phyloP scores from a whole-genome alignment of 2,888 invertebrate genomes.

The Sinhomidia bicolor region DNA sequence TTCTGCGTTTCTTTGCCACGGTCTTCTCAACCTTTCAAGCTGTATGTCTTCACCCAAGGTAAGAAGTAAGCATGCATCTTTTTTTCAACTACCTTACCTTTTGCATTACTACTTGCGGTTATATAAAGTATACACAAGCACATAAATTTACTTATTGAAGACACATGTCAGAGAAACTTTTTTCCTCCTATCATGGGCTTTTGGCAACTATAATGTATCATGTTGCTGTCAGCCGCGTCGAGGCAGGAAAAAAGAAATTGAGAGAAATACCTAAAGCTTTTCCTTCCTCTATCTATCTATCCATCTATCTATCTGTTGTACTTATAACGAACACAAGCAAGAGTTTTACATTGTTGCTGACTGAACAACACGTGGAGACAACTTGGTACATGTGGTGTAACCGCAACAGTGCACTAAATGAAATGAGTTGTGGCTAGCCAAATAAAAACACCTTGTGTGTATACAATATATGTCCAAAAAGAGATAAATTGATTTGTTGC shows the following conservation, averaged over 20 bases:
- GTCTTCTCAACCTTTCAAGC: not conserved
- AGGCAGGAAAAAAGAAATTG: slow-evolving; percentile 57
- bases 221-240: slow-evolving; percentile 64
- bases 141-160: slow-evolving; percentile 57
- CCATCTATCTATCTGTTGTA: not conserved
- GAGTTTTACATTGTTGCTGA: not conserved
- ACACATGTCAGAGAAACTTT: slow-evolving; percentile 55
- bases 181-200: slow-evolving; percentile 51
- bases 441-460: not conserved
- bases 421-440: slow-evolving; percentile 44
- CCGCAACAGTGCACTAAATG: slow-evolving; percentile 33
- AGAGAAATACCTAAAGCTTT: not conserved
- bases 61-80: not conserved
- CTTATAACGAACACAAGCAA: not conserved
- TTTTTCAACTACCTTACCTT: not conserved
- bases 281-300: not conserved
- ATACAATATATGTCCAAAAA: not conserved
- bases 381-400: not conserved
- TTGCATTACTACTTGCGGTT: too few species aligned
- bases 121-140: slow-evolving; percentile 23
- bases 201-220: slow-evolving; percentile 68
- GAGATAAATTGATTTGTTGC: slow-evolving; percentile 64
- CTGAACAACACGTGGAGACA: not conserved
- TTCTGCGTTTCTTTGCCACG: not conserved
- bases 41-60: too few species aligned